phyloP scores from a whole-genome alignment of 2,797 vertebrate genomes.

The Sebastes taczanowskii region DNA sequence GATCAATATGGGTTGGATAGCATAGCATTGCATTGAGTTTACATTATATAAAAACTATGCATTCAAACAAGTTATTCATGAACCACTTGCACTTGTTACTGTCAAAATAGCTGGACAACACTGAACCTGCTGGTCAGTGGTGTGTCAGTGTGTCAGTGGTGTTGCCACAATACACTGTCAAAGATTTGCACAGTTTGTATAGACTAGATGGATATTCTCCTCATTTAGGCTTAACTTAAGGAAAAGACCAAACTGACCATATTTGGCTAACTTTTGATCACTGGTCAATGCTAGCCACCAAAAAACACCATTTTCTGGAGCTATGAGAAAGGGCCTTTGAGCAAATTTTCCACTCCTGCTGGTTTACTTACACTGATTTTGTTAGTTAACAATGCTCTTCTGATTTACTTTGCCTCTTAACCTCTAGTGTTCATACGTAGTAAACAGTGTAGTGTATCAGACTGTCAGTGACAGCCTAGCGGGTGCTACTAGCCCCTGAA shows the following conservation, averaged over 20 bases:
- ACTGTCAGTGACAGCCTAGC: background rate
- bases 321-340: background rate
- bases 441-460: background rate
- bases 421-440: background rate
- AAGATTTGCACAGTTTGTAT: background rate
- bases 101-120: background rate
- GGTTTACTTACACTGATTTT: background rate
- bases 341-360: background rate
- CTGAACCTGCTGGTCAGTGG: background rate
- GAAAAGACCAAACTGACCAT: background rate
- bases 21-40: background rate
- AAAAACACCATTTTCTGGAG: background rate
- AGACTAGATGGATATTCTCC: background rate
- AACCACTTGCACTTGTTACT: background rate
- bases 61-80: background rate
- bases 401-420: background rate
- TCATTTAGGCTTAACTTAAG: background rate
- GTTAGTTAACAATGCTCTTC: background rate
- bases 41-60: background rate
- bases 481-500: background rate
- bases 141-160: background rate
- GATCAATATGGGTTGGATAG: background rate
- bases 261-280: background rate
- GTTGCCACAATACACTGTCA: background rate
- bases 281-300: background rate